Evolutionary conservation across 2,113 vertebrate genomes (phyloP).

Genomic region (Podarcis cretensis): DNA sequence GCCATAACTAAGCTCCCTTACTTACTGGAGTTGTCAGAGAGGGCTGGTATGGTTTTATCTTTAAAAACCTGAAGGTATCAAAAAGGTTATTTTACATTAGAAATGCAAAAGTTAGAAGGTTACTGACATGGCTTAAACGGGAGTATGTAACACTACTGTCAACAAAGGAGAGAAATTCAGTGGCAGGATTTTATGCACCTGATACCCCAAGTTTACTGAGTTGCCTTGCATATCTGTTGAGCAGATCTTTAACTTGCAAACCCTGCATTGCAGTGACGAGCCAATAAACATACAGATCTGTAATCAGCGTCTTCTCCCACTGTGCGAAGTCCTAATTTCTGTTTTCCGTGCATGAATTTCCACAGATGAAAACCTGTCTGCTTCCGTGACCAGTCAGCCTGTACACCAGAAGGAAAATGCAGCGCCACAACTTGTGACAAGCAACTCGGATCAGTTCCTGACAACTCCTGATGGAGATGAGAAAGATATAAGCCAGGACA

Average conservation of each 20-base stretch:
- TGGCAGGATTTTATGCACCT: background rate
- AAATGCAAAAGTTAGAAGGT: background rate
- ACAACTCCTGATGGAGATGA: constrained; percentile 92
- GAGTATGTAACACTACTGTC: background rate
- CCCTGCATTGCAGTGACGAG: background rate
- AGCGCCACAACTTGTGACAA: constrained; percentile 81
- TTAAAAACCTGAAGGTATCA: background rate
- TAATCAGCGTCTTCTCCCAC: background rate
- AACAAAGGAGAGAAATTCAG: background rate
- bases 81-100: too few species aligned
- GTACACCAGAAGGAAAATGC: constrained; percentile 78
- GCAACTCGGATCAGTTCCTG: constrained; percentile 89
- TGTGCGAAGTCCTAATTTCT: background rate
- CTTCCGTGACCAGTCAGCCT: constrained; percentile 86
- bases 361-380: constrained; percentile 74
- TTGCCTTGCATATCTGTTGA: background rate
- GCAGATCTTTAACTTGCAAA: background rate
- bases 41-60: background rate
- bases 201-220: background rate
- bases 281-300: background rate
- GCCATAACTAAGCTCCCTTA: background rate
- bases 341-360: constrained; percentile 69
- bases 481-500: constrained; percentile 77
- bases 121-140: background rate
- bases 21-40: background rate